These are phyloP conservation scores for Molossus alvarezi DNA, from an alignment of 2,797 vertebrate species.

Conservation along the genomic window DNA sequence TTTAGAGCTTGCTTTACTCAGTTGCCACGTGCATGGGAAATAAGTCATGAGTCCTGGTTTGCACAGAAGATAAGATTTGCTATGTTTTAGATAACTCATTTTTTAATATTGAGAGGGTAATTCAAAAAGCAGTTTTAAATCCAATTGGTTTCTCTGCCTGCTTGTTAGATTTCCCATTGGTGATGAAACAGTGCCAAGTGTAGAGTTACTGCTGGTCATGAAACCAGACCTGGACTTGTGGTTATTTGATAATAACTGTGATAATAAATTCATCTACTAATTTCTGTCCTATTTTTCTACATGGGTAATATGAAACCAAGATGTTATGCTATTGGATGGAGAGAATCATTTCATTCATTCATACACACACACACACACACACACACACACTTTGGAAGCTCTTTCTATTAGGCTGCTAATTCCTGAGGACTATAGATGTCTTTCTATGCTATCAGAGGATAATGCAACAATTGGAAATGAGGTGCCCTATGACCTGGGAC, in stretches of 20 bases:
- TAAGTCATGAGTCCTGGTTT: constrained; percentile 82
- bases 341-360: constrained; percentile 70
- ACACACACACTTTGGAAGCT: background rate
- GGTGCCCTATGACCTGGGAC: background rate
- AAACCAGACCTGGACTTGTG: constrained; percentile 80
- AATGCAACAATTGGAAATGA: background rate
- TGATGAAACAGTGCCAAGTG: constrained; percentile 83
- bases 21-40: constrained; percentile 79
- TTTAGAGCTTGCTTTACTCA: constrained; percentile 83
- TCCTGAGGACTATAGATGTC: background rate
- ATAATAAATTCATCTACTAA: constrained; percentile 85
- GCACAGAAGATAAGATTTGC: constrained; percentile 83
- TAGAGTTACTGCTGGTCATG: constrained; percentile 55
- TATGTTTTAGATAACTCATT: constrained; percentile 85
- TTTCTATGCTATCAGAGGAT: background rate
- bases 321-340: constrained; percentile 76
- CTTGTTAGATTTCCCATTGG: constrained; percentile 87
- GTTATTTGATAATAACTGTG: constrained; percentile 80
- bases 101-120: constrained; percentile 83
- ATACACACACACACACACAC: background rate
- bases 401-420: constrained; percentile 1
- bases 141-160: constrained; percentile 80
- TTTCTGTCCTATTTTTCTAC: constrained; percentile 85
- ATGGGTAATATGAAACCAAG: constrained; percentile 74
- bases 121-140: constrained; percentile 82